Base-by-base conservation (phyloP, 2,113 vertebrate genomes). In the Odocoileus hemionus region DNA sequence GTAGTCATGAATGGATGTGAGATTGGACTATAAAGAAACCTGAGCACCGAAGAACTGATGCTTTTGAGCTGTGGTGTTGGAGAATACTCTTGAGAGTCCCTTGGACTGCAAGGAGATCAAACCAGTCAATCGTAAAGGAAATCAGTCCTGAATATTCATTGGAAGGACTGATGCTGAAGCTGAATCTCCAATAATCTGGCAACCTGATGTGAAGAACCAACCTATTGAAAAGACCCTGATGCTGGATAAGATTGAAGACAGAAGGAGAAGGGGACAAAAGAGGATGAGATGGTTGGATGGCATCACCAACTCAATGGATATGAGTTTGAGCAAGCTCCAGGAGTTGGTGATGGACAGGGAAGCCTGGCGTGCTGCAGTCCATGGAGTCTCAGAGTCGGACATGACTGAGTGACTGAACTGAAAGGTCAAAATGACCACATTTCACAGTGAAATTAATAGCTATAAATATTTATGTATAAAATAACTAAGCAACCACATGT, bases 351-450 rank as follows among this genome's bases (percentile, higher is more conserved):
- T 6, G 67, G 67, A 70, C 5, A 70, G n/a, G n/a, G n/a, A 70
- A 39, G 67, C 67, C n/a, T 70, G 19, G 67, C 1, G 19, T 39
- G n/a, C n/a, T 70, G 19, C 19, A 36, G 2, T 23, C 10, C n/a
- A 39, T 39, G 19, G 10, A 2, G 19, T 39, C n/a, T 23, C 67
- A 74, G 67, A 70, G 36, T 74, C 11, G 9, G 36, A 39, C 36
- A 39, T 39, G 36, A 39, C 67, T 74, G 67, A 39, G 67, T 13
- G n/a, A 74, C 67, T 39, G 67, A 74, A 74, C 10, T 39, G 36
- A 70, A 39, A 54, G 33, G 86, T 92, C n/a, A 95, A 93, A 95
- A 79, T 92, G 36, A 84, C 43, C 43, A 92, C 30, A 89, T 86
- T 95, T 86, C 14, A 91, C 64, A 85, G 33, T 74, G 58, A 84